Evolutionary conservation across 2,797 vertebrate genomes (phyloP), one percentile per base, ranked within the genome.

Genomic region (Psittacula echo): DNA sequence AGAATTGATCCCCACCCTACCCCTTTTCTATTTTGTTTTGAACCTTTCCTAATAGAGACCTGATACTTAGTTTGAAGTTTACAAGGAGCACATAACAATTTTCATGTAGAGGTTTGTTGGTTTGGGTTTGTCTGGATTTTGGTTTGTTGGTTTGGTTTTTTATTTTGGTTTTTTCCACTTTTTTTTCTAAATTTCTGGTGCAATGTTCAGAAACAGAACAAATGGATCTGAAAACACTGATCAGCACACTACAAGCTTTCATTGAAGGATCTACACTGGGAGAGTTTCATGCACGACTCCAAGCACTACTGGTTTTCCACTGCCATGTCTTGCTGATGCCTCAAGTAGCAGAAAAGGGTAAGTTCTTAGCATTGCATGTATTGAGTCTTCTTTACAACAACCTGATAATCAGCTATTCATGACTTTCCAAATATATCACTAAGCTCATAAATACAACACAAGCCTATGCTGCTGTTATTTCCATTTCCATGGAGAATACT

Each of bases 251-350:
- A 15, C 98, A 99, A 97, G 98, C 98, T 91, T 99, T 99, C 96
- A 98, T 99, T 80, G 99, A 99, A 98, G 98, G 99, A 87, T 99
- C 99, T 66, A 98, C 98, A 0, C 96, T 99, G 92, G 99, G 99
- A 65, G 98, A 99, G 96, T 99, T 99, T 96, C 98, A 98, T 53
- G 96, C 98, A 12, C 98, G 99, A 20, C 98, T 99, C 80, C 93
- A 96, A 56, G 98, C 98, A 96, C 96, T 99, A n/a, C 97, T 99
- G 73, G 98, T 98, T 97, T 99, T 99, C 98, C 99, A 99, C 96
- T 99, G 99, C 96, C 99, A 99, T 71, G 97, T 99, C 41, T 97
- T 99, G 64, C 95, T 99, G 94, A 97, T 98, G 90, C 98, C 99
- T 72, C 96, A 95, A 68, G 97, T 97, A 72, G 97, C 98, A 77